Evolutionary conservation across 2,888 invertebrate species (phyloP).

Genomic region (Ceramica pisi): DNA sequence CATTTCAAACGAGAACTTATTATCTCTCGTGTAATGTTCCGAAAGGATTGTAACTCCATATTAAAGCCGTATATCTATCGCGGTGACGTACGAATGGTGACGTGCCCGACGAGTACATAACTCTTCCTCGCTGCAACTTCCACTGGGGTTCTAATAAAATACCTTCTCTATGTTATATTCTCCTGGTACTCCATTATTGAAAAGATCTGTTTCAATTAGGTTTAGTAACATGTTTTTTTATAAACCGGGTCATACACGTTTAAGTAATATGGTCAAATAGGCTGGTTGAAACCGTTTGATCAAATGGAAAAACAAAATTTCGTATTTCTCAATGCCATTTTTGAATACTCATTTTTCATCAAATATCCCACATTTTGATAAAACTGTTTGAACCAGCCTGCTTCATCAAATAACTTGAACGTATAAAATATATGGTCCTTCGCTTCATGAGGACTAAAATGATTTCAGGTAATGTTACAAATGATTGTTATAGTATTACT

Average conservation of each 20-base stretch:
- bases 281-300: too few species aligned
- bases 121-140: slow-evolving; percentile 43
- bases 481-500: too few species aligned
- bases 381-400: too few species aligned
- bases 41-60: slow-evolving; percentile 57
- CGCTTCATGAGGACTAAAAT: too few species aligned
- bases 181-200: slow-evolving; percentile 29
- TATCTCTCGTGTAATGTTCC: slow-evolving; percentile 33
- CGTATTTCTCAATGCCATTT: too few species aligned
- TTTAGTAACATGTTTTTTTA: background rate
- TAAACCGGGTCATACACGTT: too few species aligned
- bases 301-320: too few species aligned
- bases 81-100: slow-evolving; percentile 60
- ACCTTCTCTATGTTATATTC: slow-evolving; percentile 30
- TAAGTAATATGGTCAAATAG: background rate
- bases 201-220: slow-evolving; percentile 12
- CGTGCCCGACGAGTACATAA: slow-evolving; percentile 55
- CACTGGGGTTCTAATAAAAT: slow-evolving; percentile 48
- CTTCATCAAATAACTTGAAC: too few species aligned
- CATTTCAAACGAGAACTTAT: slow-evolving; percentile 43
- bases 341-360: too few species aligned
- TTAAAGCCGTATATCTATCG: slow-evolving; percentile 59
- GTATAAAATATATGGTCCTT: too few species aligned
- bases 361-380: too few species aligned
- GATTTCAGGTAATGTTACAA: too few species aligned